These are phyloP conservation scores for Disparrhopalites patrizii DNA, from an alignment of 2,888 invertebrate genomes.

Conservation along the genomic window DNA sequence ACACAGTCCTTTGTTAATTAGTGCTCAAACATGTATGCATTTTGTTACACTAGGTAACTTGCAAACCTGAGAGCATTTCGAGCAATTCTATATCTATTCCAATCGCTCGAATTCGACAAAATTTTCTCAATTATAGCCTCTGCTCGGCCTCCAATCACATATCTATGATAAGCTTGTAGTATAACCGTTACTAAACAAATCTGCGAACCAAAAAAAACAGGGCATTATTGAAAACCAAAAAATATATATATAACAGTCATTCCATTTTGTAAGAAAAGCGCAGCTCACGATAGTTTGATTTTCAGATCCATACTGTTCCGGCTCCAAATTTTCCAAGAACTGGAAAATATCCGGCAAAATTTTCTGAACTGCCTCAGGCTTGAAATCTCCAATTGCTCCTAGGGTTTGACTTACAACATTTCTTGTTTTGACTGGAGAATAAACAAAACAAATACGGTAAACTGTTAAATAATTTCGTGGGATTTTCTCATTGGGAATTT, in stretches of 20 bases:
- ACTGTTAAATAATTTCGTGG: no score
- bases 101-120: slow-evolving; percentile 62
- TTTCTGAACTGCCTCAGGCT: slow-evolving; percentile 58
- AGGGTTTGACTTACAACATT: slow-evolving; percentile 66
- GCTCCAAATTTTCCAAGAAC: slow-evolving; percentile 42
- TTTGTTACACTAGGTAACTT: background rate
- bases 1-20: background rate
- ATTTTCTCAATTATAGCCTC: slow-evolving; percentile 56
- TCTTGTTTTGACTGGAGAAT: slow-evolving; percentile 20
- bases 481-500: no score
- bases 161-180: slow-evolving; percentile 46
- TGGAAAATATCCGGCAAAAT: slow-evolving; percentile 56
- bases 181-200: slow-evolving; percentile 39
- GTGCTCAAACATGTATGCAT: background rate
- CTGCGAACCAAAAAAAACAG: slow-evolving; percentile 20
- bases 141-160: slow-evolving; percentile 29
- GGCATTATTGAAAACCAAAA: background rate
- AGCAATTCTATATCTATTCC: slow-evolving; percentile 82
- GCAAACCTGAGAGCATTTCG: slow-evolving; percentile 52
- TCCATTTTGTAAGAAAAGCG: no score
- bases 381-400: slow-evolving; percentile 67
- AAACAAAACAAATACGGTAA: no score
- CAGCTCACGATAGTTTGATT: slow-evolving; percentile 51
- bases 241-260: no score
- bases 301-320: slow-evolving; percentile 39